phyloP scores from a whole-genome alignment of 2,113 vertebrate species.

The Echinops telfairi region DNA sequence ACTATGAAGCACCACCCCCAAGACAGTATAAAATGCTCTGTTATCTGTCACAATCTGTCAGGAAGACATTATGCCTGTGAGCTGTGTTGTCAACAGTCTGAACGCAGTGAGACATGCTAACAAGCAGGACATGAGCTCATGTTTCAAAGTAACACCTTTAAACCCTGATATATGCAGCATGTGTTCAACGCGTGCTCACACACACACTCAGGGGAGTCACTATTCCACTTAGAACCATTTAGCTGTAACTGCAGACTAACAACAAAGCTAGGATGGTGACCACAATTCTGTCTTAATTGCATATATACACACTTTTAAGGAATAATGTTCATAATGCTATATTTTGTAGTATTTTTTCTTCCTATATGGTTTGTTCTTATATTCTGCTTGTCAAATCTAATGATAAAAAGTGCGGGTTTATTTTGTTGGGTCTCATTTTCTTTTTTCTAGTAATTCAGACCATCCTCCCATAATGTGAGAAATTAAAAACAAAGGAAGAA shows the following conservation, averaged over 20 bases:
- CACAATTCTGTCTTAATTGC: not conserved
- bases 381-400: not conserved
- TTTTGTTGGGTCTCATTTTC: not conserved
- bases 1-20: not conserved
- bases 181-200: not conserved
- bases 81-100: not conserved
- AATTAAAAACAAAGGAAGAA: too few species aligned
- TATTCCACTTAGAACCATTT: not conserved
- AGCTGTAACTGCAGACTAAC: not conserved
- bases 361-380: not conserved
- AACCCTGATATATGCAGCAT: not conserved
- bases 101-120: not conserved
- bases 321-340: not conserved
- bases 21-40: not conserved
- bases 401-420: not conserved
- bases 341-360: conserved; percentile 37
- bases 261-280: not conserved
- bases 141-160: not conserved
- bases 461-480: too few species aligned
- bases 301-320: not conserved
- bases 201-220: not conserved
- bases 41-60: not conserved
- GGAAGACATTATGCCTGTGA: not conserved
- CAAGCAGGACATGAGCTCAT: not conserved
- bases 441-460: too few species aligned